Evolutionary conservation across 2,888 invertebrate species (phyloP), one percentile per base, ranked within the genome.

Genomic region (Chrysina gloriosa): DNA sequence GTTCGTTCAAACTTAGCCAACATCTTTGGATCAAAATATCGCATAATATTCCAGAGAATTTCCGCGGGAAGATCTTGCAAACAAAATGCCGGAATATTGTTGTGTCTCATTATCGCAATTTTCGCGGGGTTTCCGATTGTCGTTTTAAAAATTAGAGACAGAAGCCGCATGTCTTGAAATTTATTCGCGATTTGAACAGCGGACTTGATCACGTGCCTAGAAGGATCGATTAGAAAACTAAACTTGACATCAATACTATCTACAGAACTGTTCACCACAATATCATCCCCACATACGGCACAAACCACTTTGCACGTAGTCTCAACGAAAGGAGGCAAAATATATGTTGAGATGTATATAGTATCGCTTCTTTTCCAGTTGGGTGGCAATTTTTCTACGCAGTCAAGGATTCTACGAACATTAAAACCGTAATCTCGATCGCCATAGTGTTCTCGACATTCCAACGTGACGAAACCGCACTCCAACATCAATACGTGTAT

Each of bases 41-140:
- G 66, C 36, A 80, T 65, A 27, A 84, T 81, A 31, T 77, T 64
- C 0, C 76, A 27, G 64, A 79, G 76, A 3, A 85, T 68, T 76
- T 85, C 85, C 0, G 72, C 69, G 3, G 85, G 85, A 56, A 85
- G 70, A 47, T 81, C 77, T 47, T 77, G 73, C 5, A 85, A 72
- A 74, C 81, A 79, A 16, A 82, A 77, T 68, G 69, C 67, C 52
- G 69, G 70, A 23, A 71, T 39, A 36, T 66, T 50, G 23, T 74
- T 71, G 25, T 42, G 34, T 19, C 54, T 63, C 52, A 76, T 72
- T 63, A 79, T 73, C 7, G 70, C 69, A 63, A 71, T 71, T 74
- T 80, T 82, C 0, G 77, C 77, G 1, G 79, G 78, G 72, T 76
- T 77, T 6, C 78, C 74, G 47, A 84, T 77, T 6, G 69, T 27